Evolutionary conservation across 1,140 invertebrate genomes (phyloP), one percentile per base, ranked within the genome.

Genomic region (Pseudomyrmex pallidus): DNA sequence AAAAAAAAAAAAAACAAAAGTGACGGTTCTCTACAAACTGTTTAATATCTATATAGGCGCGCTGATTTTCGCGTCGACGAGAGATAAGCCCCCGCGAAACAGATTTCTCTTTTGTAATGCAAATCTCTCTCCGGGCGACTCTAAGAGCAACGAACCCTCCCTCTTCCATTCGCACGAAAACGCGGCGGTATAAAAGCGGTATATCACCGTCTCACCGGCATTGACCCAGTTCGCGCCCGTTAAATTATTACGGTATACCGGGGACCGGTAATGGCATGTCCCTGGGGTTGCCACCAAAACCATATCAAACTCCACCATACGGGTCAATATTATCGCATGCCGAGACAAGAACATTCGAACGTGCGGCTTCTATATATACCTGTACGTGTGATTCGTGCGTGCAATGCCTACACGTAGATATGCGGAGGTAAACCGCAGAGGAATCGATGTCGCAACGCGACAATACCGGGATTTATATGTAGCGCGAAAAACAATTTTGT

Each of bases 181-280:
- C 78, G 20, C 66, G 17, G 12, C 64, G n/a, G n/a, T 57, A 73
- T 77, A 89, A 89, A 86, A 88, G 84, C 86, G 68, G 5, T 35
- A 67, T 77, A 82, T 84, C 20, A 56, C 22, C 64, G 61, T 86
- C 87, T 88, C 87, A 64, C 48, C 84, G 87, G 87, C 84, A 88
- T 89, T 89, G 87, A 89, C 87, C 87, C 56, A 89, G 63, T 89
- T 89, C 46, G 57, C 70, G 50, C 64, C 64, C 76, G 86, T 88
- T 88, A 88, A 84, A 88, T 89, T 84, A 88, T 88, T 83, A 88
- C 83, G 87, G 74, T 82, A 62, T 78, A 84, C 76, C 87, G 70
- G 64, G 78, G 35, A 35, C 80, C 64, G 61, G 77, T 88, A 88
- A 89, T 85, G 63, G 86, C 63, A 35, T 68, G 74, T 89, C 80